These are phyloP conservation scores for Eumerus sabulonum DNA, from an alignment of 2,888 invertebrate species.

Conservation along the genomic window DNA sequence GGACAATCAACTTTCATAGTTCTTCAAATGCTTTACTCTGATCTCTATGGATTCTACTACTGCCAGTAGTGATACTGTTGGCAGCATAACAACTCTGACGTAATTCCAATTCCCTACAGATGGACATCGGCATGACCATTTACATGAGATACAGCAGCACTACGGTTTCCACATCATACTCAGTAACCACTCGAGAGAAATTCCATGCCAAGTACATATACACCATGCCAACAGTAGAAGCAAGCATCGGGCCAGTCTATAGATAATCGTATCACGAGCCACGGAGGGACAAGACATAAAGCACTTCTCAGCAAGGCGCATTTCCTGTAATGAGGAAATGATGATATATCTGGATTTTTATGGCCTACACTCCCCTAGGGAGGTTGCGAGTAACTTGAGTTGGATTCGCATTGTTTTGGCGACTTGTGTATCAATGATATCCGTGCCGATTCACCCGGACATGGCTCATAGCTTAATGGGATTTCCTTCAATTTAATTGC, in stretches of 20 bases:
- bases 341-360: slow-evolving; percentile 63
- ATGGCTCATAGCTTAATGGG: slow-evolving; percentile 31
- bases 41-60: not conserved
- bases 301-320: slow-evolving; percentile 22
- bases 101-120: slow-evolving; percentile 60
- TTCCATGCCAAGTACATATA: slow-evolving; percentile 55
- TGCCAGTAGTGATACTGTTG: slow-evolving; percentile 25
- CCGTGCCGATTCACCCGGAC: not conserved
- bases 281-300: slow-evolving; percentile 27
- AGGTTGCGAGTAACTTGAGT: slow-evolving; percentile 28
- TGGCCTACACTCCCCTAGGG: slow-evolving; percentile 32
- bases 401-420: slow-evolving; percentile 38
- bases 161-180: slow-evolving; percentile 39
- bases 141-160: slow-evolving; percentile 33
- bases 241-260: not conserved
- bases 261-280: slow-evolving; percentile 48
- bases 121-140: slow-evolving; percentile 61
- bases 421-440: slow-evolving; percentile 3
- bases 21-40: not conserved
- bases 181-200: slow-evolving; percentile 47
- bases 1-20: no score
- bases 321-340: slow-evolving; percentile 61
- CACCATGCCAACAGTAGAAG: slow-evolving; percentile 8
- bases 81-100: slow-evolving; percentile 46
- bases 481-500: slow-evolving; percentile 64